Evolutionary conservation across 2,888 invertebrate genomes (phyloP), one percentile per base, ranked within the genome.

Genomic region (Caenorhabditis imperialis): DNA sequence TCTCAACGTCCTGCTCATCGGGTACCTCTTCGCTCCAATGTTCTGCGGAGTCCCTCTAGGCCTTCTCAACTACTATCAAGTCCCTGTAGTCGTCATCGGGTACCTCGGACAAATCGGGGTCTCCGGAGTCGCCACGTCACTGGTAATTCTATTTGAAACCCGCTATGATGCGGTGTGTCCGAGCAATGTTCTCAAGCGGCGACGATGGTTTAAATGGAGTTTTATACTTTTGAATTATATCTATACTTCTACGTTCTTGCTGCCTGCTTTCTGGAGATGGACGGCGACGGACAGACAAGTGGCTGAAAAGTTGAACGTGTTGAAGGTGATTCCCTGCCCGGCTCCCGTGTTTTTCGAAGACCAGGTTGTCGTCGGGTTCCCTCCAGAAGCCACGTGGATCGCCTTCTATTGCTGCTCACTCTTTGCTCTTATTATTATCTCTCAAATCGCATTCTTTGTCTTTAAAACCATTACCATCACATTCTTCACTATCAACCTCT

Each of bases 91-190:
- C 6, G 30, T 57, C 20, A 57, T 57, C 18, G 55, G 55, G 1
- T 57, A 44, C 18, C 44, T 57, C 7, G 55, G 55, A 8, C 55
- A 57, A n/a, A 57, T 57, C n/a, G 55, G 55, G 6, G 45, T 57
- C n/a, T 57, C 55, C 8, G 55, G 55, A 27, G 55, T 57, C 10
- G 35, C 44, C 8, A 57, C 54, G 0, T 44, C 44, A n/a, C 55
- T 57, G 16, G 27, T 44, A 14, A 44, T 57, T 14, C 35, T 44
- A 6, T 57, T 44, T 25, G 44, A 44, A 42, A 44, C 55, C 2
- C 55, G 54, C 14, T 55, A 55, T 27, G 27, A 25, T 6, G 54
- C 54, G 2, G 54, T 55, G 10, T 8, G n/a, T 3, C 55, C 55
- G 18, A 30, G 30, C 14, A 53, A 25, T 27, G 40, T 54, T 27